Evolutionary conservation across 2,888 invertebrate genomes (phyloP), one percentile per base, ranked within the genome.

Genomic region (Mayetiola destructor): DNA sequence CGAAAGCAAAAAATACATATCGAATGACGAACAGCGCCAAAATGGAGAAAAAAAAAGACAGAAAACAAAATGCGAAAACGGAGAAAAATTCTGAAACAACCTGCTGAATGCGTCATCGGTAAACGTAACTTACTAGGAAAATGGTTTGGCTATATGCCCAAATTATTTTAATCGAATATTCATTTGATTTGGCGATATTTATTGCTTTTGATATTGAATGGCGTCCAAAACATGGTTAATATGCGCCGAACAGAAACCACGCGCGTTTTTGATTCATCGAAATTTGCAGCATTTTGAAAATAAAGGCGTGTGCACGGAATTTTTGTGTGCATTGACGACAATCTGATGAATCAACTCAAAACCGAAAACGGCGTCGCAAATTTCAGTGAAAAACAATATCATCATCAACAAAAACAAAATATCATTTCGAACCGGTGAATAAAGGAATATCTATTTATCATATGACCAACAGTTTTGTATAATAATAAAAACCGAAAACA

Each of bases 101-200:
- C 48, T 48, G 48, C 48, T 48, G 29, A 14, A 48, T 48, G 27
- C 48, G 48, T 48, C 48, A 48, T 48, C 48, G 27, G 14, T 27
- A 16, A 48, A 48, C 27, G 27, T n/a, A 48, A 27, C 48, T 27
- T n/a, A n/a, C 48, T 48, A 48, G 27, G 27, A 23, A 48, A 48
- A 48, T 48, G n/a, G 27, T 48, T 48, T 48, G 48, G 48, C 48
- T n/a, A 2, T 2, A 3, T 27, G 48, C 48, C 48, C 48, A 27
- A 3, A 27, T 27, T 27, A 20, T 39, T 39, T 27, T 16, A 27
- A 48, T 48, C 16, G 48, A 14, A 48, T 48, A n/a, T 27, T 48
- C 27, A 48, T 48, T 48, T 48, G 3, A 27, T 39, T 39, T 18
- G 3, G 6, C 20, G 16, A 20, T n/a, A n/a, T 18, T 39, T 39